phyloP scores from a whole-genome alignment of 2,888 invertebrate genomes.

The Saturnia japonica region DNA sequence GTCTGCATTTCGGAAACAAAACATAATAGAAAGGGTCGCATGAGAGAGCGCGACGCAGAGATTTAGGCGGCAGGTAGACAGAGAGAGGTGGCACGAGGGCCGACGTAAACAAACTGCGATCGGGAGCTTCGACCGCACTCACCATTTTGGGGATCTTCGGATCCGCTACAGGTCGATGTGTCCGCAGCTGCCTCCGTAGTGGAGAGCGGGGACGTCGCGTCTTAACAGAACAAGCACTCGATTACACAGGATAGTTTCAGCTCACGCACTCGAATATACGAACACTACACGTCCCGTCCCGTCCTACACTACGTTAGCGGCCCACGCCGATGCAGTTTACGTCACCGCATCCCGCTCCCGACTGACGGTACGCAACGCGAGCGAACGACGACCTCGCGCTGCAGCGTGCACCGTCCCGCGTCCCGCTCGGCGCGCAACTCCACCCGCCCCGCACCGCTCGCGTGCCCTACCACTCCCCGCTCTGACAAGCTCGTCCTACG shows the following conservation, averaged over 20 bases:
- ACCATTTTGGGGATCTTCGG: conserved; percentile 77
- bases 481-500: conserved; percentile 58
- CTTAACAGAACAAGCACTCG: conserved; percentile 67
- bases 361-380: conserved; percentile 68
- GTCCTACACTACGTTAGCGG: conserved; percentile 80
- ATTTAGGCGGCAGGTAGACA: conserved; percentile 79
- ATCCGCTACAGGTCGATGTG: conserved; percentile 51
- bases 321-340: conserved; percentile 80
- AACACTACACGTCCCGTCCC: conserved; percentile 77
- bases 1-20: conserved; percentile 81
- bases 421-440: conserved; percentile 57
- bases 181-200: conserved; percentile 71
- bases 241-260: conserved; percentile 63
- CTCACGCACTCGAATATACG: conserved; percentile 64
- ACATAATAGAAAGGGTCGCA: conserved; percentile 79
- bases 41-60: conserved; percentile 73
- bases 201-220: conserved; percentile 75
- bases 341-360: conserved; percentile 82
- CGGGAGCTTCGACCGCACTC: conserved; percentile 80
- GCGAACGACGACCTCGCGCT: conserved; percentile 81
- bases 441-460: conserved; percentile 41
- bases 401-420: conserved; percentile 76
- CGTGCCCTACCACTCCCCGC: conserved; percentile 47
- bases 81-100: conserved; percentile 68
- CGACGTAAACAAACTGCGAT: conserved; percentile 79